These are phyloP conservation scores for Drosophila pachea DNA, from an alignment of 1,140 invertebrate species.

Conservation along the genomic window DNA sequence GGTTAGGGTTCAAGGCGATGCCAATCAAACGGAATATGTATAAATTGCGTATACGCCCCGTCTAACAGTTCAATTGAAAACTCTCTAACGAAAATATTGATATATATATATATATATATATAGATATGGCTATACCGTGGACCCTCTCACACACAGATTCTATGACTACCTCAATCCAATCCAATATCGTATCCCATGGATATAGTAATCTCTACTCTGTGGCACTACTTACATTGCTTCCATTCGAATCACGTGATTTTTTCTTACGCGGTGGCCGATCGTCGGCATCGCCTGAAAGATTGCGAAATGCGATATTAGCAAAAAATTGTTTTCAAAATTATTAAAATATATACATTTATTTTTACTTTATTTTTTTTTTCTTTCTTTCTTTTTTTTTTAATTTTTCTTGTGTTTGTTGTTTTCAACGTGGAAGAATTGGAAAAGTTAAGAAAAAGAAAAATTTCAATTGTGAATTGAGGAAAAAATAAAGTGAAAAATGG, in stretches of 20 bases:
- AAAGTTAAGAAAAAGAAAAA: neutral
- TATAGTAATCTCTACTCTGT: neutral
- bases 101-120: too few relatives aligned
- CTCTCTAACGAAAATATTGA: too few relatives aligned
- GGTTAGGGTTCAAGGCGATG: neutral
- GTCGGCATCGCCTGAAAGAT: constrained; percentile 65
- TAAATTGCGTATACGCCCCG: neutral
- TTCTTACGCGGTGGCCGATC: constrained; percentile 76
- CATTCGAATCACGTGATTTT: constrained; percentile 72
- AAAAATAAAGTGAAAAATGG: neutral
- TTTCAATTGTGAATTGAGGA: neutral
- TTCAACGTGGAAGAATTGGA: neutral
- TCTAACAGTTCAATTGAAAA: too few relatives aligned
- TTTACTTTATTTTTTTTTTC: neutral
- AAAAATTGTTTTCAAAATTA: neutral
- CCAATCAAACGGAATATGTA: neutral
- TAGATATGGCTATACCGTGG: too few relatives aligned
- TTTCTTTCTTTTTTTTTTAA: neutral
- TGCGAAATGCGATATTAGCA: constrained; percentile 17
- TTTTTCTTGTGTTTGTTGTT: neutral
- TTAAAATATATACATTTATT: neutral
- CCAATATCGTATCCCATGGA: neutral
- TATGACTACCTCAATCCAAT: neutral
- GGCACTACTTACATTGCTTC: constrained; percentile 70
- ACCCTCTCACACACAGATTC: too few relatives aligned